Base-by-base conservation (phyloP, 2,888 invertebrate species). In the Acanthoscelides obtectus region DNA sequence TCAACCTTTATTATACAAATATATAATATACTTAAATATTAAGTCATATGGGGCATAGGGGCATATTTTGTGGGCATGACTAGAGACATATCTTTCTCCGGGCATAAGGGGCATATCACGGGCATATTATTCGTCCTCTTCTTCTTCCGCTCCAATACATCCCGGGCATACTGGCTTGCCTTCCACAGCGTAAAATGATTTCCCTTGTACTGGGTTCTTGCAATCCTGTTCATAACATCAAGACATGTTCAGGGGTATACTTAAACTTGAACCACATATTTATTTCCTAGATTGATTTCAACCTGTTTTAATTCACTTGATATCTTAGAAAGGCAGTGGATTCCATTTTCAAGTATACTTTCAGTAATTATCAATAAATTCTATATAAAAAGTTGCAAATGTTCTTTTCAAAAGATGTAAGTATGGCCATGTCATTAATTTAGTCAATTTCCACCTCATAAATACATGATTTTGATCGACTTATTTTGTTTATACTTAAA, bases 171-270 rank as follows among this genome's bases (percentile, higher is more conserved):
- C 97, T 65, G 97, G 98, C 86, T 96, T 94, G 82, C 96, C 96
- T 88, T 98, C 97, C 91, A 97, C 95, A 80, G 97, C 97, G 88
- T 97, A 98, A 90, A 98, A 98, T 75, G 96, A 96, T 86, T 96
- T 96, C 84, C 97, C 96, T 86, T 94, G 94, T 79, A 98, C 96
- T 77, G 96, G 88, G 83, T 91, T 90, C 89, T 94, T 95, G 90
- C 98, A 98, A 86, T 98, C 98, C 98, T 98, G 73, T 74, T 68
- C 69, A 72, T 69, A 27, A 70, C 65, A 73, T 67, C 20, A 25
- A 68, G 25, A 27, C 20, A 2, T 25, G n/a, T 68, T 25, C 68
- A 22, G 25, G 25, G 22, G 12, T 45, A 6, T 45, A 45, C 12
- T 45, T 45, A 45, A 45, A 45, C 17, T 1, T 45, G 45, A 17